Base-by-base conservation (phyloP, 1,140 invertebrate genomes). In the Habropoda laboriosa region DNA sequence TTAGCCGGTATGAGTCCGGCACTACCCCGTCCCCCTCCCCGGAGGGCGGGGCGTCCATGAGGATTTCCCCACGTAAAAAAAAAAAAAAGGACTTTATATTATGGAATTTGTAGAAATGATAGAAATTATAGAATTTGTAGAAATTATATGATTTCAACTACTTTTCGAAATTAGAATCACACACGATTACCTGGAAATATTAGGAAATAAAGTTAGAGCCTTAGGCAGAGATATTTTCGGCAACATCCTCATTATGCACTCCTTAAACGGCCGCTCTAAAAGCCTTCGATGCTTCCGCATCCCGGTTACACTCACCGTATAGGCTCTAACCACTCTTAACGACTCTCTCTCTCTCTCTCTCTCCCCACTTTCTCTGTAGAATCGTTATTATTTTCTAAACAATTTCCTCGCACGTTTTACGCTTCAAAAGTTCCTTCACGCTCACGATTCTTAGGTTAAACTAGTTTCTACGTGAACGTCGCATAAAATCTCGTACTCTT, bases 211-310 rank as follows among this genome's bases (percentile, higher is more conserved):
- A 67, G 16, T 51, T n/a, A 38, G 13, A 3, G n/a, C 13, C 32
- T 3, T 12, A 68, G 18, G n/a, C 21, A 2, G 13, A 51, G 35
- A 51, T 68, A 68, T 51, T 51, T 51, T 68, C 30, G 32, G n/a
- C 32, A 51, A 35, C 47, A 68, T 13, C 32, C 47, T 38, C 47
- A 7, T 68, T 53, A 53, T 6, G 16, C 13, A 18, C 42, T 24
- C 32, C 35, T 40, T 53, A 21, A 70, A 70, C 32, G 47, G 13
- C 30, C 8, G 49, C 49, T 24, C 24, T 70, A 55, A 70, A 70
- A 70, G 67, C 67, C 18, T 70, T 53, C 67, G 32, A 70, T 53
- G 49, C 32, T 49, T 24, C 8, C 40, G 40, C 40, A 18, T 47
- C 63, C n/a, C n/a, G n/a, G 40, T 47, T 66, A 66, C 21, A 40